Conservation (phyloP, 2,113 vertebrate species). For the Garra rufa region DNA sequence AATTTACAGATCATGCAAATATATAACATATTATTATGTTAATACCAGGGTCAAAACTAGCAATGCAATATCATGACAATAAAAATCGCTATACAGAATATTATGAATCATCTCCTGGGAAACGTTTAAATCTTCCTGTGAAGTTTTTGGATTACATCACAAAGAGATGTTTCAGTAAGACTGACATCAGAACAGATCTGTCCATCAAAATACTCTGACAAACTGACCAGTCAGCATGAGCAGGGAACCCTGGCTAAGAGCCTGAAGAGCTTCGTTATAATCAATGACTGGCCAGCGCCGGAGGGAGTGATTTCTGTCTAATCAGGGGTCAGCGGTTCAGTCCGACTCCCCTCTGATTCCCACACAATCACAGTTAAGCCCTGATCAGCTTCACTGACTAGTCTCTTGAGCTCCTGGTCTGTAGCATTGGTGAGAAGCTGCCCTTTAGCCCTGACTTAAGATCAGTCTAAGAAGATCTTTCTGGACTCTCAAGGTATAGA, state of each 20-base stretch:
- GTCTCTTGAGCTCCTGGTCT: background rate
- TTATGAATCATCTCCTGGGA: background rate
- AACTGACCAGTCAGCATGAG: background rate
- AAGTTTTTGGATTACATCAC: background rate
- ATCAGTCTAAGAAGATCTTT: background rate
- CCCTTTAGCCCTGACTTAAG: slow-evolving; percentile 13
- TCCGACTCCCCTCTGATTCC: slow-evolving; percentile 74
- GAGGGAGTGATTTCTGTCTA: slow-evolving; percentile 74
- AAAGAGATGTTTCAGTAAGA: background rate
- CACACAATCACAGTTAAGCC: slow-evolving; percentile 56
- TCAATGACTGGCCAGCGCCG: slow-evolving; percentile 78
- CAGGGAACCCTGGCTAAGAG: background rate
- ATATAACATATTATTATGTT: background rate
- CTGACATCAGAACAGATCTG: background rate
- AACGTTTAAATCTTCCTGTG: background rate
- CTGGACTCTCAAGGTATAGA: background rate
- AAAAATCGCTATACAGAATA: background rate
- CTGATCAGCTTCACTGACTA: slow-evolving; percentile 55
- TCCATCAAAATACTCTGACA: background rate
- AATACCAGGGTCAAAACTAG: background rate
- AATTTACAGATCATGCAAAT: background rate
- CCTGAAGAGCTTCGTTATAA: slow-evolving; percentile 6
- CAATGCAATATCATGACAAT: background rate
- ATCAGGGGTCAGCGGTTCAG: slow-evolving; percentile 74
- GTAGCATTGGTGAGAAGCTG: background rate